A percentile compares a stretch with the other conserved stretches of the same genome.
Evolutionary conservation across 2,113 vertebrate species (phyloP).

Genomic region (Eulemur macaco): DNA sequence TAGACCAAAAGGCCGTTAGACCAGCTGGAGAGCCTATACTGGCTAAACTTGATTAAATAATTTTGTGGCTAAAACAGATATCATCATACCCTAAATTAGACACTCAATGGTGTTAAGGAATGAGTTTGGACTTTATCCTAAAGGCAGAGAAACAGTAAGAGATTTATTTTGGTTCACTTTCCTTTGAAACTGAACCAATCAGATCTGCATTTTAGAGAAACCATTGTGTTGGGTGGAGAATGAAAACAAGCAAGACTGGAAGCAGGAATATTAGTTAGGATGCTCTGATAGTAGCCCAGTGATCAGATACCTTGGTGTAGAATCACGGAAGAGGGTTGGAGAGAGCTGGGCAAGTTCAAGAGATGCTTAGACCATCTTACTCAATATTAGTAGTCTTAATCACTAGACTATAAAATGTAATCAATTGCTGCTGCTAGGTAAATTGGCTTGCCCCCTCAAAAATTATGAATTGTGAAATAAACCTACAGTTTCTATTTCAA

Average conservation of each 20-base stretch:
- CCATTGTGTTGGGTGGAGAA: not conserved
- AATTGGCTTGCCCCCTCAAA: not conserved
- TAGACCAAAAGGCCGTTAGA: not conserved
- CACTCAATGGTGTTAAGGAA: not conserved
- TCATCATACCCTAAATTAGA: not conserved
- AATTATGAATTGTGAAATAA: slow-evolving; percentile 5
- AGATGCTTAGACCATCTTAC: not conserved
- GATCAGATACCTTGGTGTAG: not conserved
- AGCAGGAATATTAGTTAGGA: not conserved
- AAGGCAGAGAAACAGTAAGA: slow-evolving; percentile 14
- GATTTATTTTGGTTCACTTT: not conserved
- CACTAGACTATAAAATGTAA: not conserved
- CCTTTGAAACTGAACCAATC: no score
- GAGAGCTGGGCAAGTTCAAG: not conserved
- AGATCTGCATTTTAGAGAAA: slow-evolving; percentile 1
- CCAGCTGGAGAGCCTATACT: not conserved
- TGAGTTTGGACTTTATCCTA: not conserved
- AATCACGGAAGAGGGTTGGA: not conserved
- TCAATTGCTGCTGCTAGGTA: not conserved
- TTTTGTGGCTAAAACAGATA: not conserved
- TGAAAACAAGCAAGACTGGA: not conserved
- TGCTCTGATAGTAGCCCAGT: not conserved
- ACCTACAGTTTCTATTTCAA: not conserved
- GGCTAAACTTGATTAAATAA: not conserved
- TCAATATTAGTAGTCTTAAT: not conserved